phyloP scores from a whole-genome alignment of 2,797 vertebrate genomes.

The Rhinichthys osculus region DNA sequence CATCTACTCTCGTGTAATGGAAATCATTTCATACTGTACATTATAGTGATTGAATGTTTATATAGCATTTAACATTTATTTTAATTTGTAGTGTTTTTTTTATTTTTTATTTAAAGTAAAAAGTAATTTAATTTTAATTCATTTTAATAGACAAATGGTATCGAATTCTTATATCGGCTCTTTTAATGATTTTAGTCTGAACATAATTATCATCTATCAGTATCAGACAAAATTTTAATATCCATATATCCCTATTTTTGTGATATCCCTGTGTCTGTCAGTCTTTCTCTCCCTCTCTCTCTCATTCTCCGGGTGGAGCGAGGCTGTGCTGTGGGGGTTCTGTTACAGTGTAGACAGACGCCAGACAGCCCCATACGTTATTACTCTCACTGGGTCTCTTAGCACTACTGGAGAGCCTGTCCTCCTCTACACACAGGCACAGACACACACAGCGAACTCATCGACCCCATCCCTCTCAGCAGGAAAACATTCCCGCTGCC shows the following conservation, averaged over 20 bases:
- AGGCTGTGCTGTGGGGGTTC: constrained; percentile 19
- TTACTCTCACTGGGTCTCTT: constrained; percentile 59
- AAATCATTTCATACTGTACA: background rate
- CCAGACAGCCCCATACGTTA: constrained; percentile 53
- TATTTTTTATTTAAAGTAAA: background rate
- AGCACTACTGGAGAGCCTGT: constrained; percentile 68
- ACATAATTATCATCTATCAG: background rate
- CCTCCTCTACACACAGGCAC: constrained; percentile 58
- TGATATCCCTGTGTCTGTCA: background rate
- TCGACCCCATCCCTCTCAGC: constrained; percentile 70
- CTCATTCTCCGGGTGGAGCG: constrained; percentile 10
- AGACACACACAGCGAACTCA: constrained; percentile 71
- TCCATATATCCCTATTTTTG: background rate
- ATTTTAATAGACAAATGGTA: background rate
- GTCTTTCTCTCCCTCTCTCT: background rate
- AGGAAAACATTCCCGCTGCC: constrained; percentile 68
- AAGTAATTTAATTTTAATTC: background rate
- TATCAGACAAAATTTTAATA: background rate
- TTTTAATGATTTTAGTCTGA: background rate
- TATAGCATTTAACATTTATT: background rate
- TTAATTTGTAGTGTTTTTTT: background rate
- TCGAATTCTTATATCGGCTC: background rate
- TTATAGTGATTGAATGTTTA: background rate
- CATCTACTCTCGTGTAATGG: too few species aligned
- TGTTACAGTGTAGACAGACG: constrained; percentile 34